Evolutionary conservation across 1,140 invertebrate species (phyloP), one percentile per base, ranked within the genome.

Genomic region (Cyclargus thomasi): DNA sequence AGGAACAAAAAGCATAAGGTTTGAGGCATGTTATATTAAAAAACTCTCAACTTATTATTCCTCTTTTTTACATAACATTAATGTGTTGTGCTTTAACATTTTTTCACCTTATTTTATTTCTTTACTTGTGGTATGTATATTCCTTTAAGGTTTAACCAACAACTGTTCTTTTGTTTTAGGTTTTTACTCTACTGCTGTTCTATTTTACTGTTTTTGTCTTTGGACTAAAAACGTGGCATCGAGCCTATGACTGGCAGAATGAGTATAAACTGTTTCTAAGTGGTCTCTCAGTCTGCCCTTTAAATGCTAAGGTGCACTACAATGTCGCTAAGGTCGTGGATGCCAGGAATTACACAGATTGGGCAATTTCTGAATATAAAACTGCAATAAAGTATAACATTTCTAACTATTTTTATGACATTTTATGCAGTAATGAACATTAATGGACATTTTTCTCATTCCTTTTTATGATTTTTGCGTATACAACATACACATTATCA

Each of bases 281-380:
- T 55, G 97, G 94, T 0, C 73, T 96, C 10, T 74, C 90, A 39
- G 95, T 97, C 59, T 97, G 96, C 79, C 96, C 96, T 3, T 83
- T 94, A 7, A 99, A 99, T 92, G 97, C 97, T 17, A 98, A 99
- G 93, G 96, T 99, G 11, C 97, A 98, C 87, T 99, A 99, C 82
- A 99, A 99, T 88, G 94, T 99, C 67, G 98, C 94, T 0, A 98
- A 98, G 90, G 93, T 95, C 70, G 94, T 95, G 62, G 95, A 95
- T 8, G 96, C 98, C 81, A 86, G 87, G n/a, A 93, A 95, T 22
- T 90, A 97, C 73, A 91, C 89, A 65, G 79, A 90, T 14, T 90
- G 93, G 71, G 97, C 97, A 2, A 92, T 97, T 65, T 72, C 90
- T 18, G 94, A 96, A 85, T 99, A 99, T 85, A 91, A 93, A 83